Conservation (phyloP, 1,140 invertebrate species). For the Elymnias hypermnestra region DNA sequence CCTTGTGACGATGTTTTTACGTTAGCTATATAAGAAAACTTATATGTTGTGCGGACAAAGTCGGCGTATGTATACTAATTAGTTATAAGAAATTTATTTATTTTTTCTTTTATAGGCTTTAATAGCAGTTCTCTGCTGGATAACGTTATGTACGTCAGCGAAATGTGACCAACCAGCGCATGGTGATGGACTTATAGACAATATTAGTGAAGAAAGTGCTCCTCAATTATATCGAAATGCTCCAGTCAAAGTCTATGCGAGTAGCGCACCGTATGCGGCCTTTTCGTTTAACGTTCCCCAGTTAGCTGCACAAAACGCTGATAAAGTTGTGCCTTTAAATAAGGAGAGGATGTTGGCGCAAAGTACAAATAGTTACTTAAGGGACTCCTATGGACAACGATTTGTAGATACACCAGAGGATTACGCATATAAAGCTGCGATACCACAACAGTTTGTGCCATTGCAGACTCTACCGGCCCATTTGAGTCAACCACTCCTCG, state of each 20-base stretch:
- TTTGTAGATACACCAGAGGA: conserved; percentile 41
- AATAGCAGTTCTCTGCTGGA: conserved; percentile 38
- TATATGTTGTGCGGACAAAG: not conserved
- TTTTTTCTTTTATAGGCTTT: conserved; percentile 44
- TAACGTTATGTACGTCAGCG: conserved; percentile 28
- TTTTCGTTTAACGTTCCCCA: conserved; percentile 50
- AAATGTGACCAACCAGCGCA: conserved; percentile 26
- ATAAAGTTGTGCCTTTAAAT: conserved; percentile 43
- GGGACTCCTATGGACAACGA: conserved; percentile 60
- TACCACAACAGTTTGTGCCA: conserved; percentile 59
- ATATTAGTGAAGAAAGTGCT: conserved; percentile 44
- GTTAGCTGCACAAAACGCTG: conserved; percentile 29
- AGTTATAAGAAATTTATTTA: conserved; percentile 5
- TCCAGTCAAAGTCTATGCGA: conserved; percentile 50
- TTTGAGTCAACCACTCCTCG: conserved; percentile 51
- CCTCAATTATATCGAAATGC: conserved; percentile 50
- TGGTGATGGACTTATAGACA: conserved; percentile 35
- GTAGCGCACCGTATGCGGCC: conserved; percentile 47
- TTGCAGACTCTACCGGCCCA: conserved; percentile 56
- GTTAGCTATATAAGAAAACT: not conserved
- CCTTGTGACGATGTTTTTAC: too few relatives aligned
- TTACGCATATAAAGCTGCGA: conserved; percentile 40
- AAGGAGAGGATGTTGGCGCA: conserved; percentile 33
- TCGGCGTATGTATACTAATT: not conserved
- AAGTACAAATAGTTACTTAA: conserved; percentile 45